A percentile compares a stretch with the other conserved stretches of the same genome.
Conservation (phyloP, 2,888 invertebrate species). For the Biston betularia region DNA sequence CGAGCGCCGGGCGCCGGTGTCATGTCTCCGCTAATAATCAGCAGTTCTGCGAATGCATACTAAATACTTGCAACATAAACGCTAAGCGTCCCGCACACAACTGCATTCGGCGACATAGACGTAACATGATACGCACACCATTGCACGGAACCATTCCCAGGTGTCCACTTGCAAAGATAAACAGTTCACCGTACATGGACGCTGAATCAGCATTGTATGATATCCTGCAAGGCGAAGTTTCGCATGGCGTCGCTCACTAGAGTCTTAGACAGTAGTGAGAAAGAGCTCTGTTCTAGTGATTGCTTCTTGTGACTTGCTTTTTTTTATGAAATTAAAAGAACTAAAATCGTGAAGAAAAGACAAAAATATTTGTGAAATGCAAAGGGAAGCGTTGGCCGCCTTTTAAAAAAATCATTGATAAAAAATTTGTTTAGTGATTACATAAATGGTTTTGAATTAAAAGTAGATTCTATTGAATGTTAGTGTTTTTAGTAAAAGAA, state of each 20-base stretch:
- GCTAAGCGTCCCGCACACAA: not conserved
- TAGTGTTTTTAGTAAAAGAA: no score
- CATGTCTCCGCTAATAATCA: constrained; percentile 13
- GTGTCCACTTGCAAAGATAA: constrained; percentile 69
- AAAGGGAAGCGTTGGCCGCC: not conserved
- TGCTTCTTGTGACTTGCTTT: not conserved
- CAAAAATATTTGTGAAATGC: not conserved
- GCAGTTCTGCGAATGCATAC: constrained; percentile 29
- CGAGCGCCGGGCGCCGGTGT: constrained; percentile 1
- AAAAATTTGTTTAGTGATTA: not conserved
- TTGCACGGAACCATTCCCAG: constrained; percentile 33
- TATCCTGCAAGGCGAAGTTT: constrained; percentile 15
- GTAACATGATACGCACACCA: constrained; percentile 9
- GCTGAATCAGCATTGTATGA: constrained; percentile 59
- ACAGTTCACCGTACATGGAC: constrained; percentile 65
- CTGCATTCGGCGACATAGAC: not conserved
- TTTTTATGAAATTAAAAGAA: not conserved
- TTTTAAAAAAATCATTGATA: no score
- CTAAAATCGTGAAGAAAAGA: not conserved
- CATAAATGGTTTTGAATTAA: no score
- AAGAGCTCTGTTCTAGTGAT: constrained; percentile 1
- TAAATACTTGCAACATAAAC: not conserved
- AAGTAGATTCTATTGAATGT: no score
- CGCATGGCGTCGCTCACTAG: constrained; percentile 4
- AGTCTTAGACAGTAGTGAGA: constrained; percentile 18